A percentile compares a stretch with the other conserved stretches of the same genome.
These are phyloP conservation scores for Onychomys torridus DNA, from an alignment of 2,797 vertebrate species.

Conservation along the genomic window DNA sequence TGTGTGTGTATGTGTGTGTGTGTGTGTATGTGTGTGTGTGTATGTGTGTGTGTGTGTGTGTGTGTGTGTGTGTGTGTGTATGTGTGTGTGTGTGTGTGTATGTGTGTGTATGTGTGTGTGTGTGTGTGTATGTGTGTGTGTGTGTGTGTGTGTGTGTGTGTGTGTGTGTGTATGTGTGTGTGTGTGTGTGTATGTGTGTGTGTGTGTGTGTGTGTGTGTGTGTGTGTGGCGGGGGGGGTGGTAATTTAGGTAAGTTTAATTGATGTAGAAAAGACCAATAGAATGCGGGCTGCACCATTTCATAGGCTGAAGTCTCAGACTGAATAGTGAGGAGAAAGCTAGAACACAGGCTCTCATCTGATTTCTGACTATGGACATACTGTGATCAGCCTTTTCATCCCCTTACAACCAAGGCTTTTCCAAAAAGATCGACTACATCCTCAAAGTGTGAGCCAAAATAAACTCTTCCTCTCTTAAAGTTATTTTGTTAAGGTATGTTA, in stretches of 20 bases:
- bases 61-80: no score
- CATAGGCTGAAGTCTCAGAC: no score
- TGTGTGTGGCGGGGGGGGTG: no score
- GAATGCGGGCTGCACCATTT: background rate
- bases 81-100: no score
- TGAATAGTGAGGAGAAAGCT: background rate
- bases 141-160: no score
- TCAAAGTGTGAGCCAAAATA: background rate
- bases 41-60: no score
- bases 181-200: fast-evolving
- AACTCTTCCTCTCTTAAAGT: background rate
- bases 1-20: no score
- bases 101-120: no score
- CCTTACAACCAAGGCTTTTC: background rate
- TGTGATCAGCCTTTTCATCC: background rate
- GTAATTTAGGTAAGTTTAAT: background rate
- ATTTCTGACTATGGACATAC: background rate
- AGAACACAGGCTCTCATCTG: background rate
- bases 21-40: no score
- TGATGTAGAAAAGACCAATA: no score
- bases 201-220: fast-evolving
- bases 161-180: no score
- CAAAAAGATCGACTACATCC: background rate
- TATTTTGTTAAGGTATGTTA: background rate
- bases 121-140: no score